Base-by-base conservation (phyloP, 1,140 invertebrate genomes). In the Apis dorsata region DNA sequence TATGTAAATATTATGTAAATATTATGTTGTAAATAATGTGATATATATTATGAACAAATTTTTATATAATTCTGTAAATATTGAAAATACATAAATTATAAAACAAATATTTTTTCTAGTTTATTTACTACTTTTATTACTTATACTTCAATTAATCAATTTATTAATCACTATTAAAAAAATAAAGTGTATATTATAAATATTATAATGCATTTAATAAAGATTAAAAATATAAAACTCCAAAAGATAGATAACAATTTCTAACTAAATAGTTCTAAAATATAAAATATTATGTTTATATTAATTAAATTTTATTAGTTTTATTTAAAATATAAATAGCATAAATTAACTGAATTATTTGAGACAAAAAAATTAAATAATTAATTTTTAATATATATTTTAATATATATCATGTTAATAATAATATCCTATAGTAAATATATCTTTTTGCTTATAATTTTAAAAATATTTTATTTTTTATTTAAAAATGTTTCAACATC, bases 381-480 rank as follows among this genome's bases (percentile, higher is more conserved):
- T 70, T 51, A 71, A 24, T 24, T 24, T 24, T 24, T 24, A 24
- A 24, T 24, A 24, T 24, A 24, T 24, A 24, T 24, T 24, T 24
- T 24, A 24, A 24, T 24, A 24, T 49, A 53, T 70, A 12, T n/a
- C 34, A 44, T 44, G 34, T 44, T 44, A 44, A 4, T 44, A 44
- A 44, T 44, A 44, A 44, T 55, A 69, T 17, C 24, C 34, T 19
- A 19, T 59, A 12, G 28, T 44, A 69, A 57, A 44, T 44, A 44
- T 49, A 24, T 4, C 7, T 24, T 59, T 55, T 19, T 44, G 24
- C 24, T 24, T 49, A 24, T 11, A 70, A n/a, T 51, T 44, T 73
- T 21, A 0, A 34, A 63, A 63, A 73, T 34, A 72, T 72, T 71
- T 71, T 24, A 79, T 60, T 79, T 70, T 57, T 57, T 34, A 79